Evolutionary conservation across 1,140 invertebrate genomes (phyloP).

Genomic region (Drosophila sturtevanti): DNA sequence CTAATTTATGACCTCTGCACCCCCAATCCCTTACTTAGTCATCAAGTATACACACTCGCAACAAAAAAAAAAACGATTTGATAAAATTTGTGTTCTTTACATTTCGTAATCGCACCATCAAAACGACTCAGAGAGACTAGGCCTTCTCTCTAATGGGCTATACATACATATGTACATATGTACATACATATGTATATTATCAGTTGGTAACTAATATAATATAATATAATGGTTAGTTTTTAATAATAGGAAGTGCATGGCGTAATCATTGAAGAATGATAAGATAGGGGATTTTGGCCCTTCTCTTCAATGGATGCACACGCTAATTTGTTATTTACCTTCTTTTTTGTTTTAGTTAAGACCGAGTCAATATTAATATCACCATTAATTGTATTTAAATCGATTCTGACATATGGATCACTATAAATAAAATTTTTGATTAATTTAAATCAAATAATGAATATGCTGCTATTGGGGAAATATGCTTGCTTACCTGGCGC

Average conservation of each 20-base stretch:
- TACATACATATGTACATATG: no score
- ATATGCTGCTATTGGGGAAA: neutral
- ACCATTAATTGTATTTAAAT: conserved; percentile 92
- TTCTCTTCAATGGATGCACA: conserved; percentile 14
- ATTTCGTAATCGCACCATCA: conserved; percentile 34
- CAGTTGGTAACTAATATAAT: neutral
- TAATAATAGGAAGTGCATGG: neutral
- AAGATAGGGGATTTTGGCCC: conserved; percentile 45
- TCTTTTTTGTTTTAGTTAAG: conserved; percentile 98
- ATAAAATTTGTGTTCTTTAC: conserved; percentile 42
- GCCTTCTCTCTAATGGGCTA: neutral
- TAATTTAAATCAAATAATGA: neutral
- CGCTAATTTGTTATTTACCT: conserved; percentile 84
- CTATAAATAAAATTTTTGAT: conserved; percentile 84
- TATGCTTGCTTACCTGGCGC: conserved; percentile 89
- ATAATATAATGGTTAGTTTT: neutral
- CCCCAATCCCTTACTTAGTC: conserved; percentile 18
- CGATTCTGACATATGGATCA: conserved; percentile 98
- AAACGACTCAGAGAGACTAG: neutral
- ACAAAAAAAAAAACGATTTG: neutral
- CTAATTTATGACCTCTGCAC: no score
- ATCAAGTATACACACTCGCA: conserved; percentile 1
- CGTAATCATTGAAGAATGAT: conserved; percentile 40
- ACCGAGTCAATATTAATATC: conserved; percentile 95
- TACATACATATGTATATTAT: no score